Base-by-base conservation (phyloP, 2,113 vertebrate genomes). In the Mobula birostris region DNA sequence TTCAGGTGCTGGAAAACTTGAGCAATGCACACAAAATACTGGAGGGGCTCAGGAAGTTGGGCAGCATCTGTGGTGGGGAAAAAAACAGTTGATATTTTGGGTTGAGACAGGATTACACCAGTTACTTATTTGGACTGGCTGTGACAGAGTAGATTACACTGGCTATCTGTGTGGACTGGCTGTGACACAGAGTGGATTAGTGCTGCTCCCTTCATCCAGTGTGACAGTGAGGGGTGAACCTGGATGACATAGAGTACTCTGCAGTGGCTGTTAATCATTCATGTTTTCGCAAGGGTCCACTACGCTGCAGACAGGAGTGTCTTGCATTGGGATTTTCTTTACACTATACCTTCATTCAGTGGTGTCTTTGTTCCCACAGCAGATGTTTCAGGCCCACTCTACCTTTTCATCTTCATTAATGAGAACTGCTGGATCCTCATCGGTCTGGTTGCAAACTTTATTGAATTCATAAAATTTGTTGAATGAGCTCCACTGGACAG, bases 401-500 rank as follows among this genome's bases (percentile, higher is more conserved):
- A 48, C 32, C 90, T 93, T 93, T 93, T 74, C 17, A 56, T 74
- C 91, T 76, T 76, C 56, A 56, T 93, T 21, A 93, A 93, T 93
- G 91, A 36, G 90, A 72, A 36, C 90, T 48, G 90, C 32, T 74
- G 32, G 40, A 40, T 21, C 66, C 12, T 14, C 27, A 40, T 74
- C 32, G 91, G 68, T 93, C 68, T 29, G 24, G 70, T 56, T 40
- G 21, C 91, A 76, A 70, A 74, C 91, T 56, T 74, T 40, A 40
- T 48, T 93, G 68, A 36, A 56, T 93, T 93, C 91, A 93, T 93
- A 74, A 93, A 40, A 76, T 48, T 29, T 76, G 70, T 74, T 48
- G 70, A 93, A 48, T 74, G 91, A 74, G 21, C 12, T 21, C 68
- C 68, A 48, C 21, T 93, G 68, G 91, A 56, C 70, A 76, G 21